Evolutionary conservation across 2,888 invertebrate genomes (phyloP).

Genomic region (Pseudanteris insignis): DNA sequence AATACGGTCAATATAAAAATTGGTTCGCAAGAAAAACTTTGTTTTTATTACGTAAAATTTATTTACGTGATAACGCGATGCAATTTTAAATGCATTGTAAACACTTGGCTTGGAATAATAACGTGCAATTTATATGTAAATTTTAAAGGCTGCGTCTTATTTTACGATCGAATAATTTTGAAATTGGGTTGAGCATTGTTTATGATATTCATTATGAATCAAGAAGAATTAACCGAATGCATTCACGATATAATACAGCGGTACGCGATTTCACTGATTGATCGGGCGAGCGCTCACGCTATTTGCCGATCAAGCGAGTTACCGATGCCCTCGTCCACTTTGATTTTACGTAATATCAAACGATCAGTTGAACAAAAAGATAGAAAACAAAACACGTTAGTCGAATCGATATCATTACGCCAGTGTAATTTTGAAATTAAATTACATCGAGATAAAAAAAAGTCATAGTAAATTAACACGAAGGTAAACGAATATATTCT

Average conservation of each 20-base stretch:
- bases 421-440: constrained; percentile 7
- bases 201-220: constrained; percentile 33
- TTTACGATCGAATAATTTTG: constrained; percentile 29
- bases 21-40: too few relatives aligned
- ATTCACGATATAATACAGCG: constrained; percentile 21
- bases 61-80: constrained; percentile 19
- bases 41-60: constrained; percentile 4
- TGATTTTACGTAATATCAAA: constrained; percentile 40
- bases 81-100: constrained; percentile 28
- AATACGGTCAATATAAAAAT: too few relatives aligned
- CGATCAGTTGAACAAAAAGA: constrained; percentile 28
- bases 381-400: too few relatives aligned
- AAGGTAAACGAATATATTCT: too few relatives aligned
- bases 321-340: constrained; percentile 45
- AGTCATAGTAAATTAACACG: too few relatives aligned
- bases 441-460: too few relatives aligned
- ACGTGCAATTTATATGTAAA: constrained; percentile 40
- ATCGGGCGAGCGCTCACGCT: constrained; percentile 55
- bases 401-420: constrained; percentile 24
- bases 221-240: constrained; percentile 22
- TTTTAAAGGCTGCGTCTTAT: constrained; percentile 30
- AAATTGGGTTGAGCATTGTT: constrained; percentile 37
- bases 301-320: constrained; percentile 55
- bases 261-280: constrained; percentile 47
- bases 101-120: constrained; percentile 26